phyloP scores from a whole-genome alignment of 2,888 invertebrate genomes.

The Euclidia mi region DNA sequence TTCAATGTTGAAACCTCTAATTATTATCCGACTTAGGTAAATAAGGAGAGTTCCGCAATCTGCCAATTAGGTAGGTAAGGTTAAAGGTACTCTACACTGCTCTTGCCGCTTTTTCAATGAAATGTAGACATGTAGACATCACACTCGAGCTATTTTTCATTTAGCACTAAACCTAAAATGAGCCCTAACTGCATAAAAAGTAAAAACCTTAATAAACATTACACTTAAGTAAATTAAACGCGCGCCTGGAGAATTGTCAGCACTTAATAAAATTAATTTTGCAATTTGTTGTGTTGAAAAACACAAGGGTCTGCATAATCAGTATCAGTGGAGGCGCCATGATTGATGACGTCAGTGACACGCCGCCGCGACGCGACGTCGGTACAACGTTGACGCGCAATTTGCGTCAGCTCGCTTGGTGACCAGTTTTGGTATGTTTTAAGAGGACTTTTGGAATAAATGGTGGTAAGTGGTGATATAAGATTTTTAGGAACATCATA shows the following conservation, averaged over 20 bases:
- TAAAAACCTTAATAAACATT: slow-evolving; percentile 20
- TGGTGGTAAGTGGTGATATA: too few species aligned
- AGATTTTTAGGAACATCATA: too few species aligned
- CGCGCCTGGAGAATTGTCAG: slow-evolving; percentile 30
- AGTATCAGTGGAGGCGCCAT: slow-evolving; percentile 50
- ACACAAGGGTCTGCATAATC: slow-evolving; percentile 51
- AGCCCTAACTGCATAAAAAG: not conserved
- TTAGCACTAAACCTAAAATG: not conserved
- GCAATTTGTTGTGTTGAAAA: slow-evolving; percentile 45
- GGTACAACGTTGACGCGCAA: slow-evolving; percentile 61
- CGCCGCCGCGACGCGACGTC: slow-evolving; percentile 45
- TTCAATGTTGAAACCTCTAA: too few species aligned
- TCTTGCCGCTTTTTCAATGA: too few species aligned
- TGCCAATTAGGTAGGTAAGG: too few species aligned
- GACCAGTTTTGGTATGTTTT: slow-evolving; percentile 27
- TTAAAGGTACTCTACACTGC: too few species aligned
- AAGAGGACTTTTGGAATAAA: slow-evolving; percentile 1
- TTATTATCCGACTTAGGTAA: too few species aligned
- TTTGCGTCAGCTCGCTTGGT: slow-evolving; percentile 60
- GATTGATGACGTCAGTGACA: slow-evolving; percentile 63
- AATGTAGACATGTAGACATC: too few species aligned
- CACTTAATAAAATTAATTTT: slow-evolving; percentile 53
- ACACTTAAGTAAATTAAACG: slow-evolving; percentile 41
- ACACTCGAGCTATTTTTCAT: too few species aligned
- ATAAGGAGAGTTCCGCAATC: too few species aligned